A percentile compares a stretch with the other conserved stretches of the same genome.
These are phyloP conservation scores for Gadopsis marmoratus DNA, from an alignment of 2,797 vertebrate species.

Conservation along the genomic window DNA sequence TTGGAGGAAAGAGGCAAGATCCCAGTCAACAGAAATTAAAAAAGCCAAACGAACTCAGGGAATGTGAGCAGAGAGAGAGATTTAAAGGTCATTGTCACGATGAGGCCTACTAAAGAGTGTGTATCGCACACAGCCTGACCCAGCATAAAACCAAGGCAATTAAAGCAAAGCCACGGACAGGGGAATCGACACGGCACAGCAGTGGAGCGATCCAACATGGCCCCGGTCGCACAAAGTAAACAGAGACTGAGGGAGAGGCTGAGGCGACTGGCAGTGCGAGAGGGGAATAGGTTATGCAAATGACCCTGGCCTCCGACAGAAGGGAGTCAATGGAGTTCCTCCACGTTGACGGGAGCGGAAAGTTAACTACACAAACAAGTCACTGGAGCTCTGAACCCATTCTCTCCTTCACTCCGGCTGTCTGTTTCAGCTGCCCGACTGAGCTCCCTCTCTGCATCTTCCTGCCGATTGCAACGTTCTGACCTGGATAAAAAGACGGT, in stretches of 20 bases:
- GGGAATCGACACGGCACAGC: slow-evolving; percentile 72
- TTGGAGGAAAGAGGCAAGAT: slow-evolving; percentile 27
- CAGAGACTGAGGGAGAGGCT: slow-evolving; percentile 66
- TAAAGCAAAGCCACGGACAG: slow-evolving; percentile 72
- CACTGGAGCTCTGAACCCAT: slow-evolving; percentile 58
- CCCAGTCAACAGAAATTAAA: slow-evolving; percentile 43
- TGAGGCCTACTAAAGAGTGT: slow-evolving; percentile 71
- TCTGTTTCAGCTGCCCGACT: slow-evolving; percentile 53
- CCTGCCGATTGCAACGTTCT: slow-evolving; percentile 40
- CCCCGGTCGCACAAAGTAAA: slow-evolving; percentile 72
- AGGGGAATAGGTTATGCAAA: slow-evolving; percentile 81
- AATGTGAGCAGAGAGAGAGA: slow-evolving; percentile 16
- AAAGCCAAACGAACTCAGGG: slow-evolving; percentile 36
- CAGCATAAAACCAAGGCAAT: slow-evolving; percentile 81
- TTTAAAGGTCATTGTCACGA: slow-evolving; percentile 81
- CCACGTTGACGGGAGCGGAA: slow-evolving; percentile 75
- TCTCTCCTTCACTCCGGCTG: slow-evolving; percentile 32
- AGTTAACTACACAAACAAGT: slow-evolving; percentile 80
- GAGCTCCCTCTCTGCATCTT: slow-evolving; percentile 36
- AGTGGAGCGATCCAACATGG: slow-evolving; percentile 74
- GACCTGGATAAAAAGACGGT: slow-evolving; percentile 49
- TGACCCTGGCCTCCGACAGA: slow-evolving; percentile 73
- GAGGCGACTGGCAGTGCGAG: slow-evolving; percentile 66
- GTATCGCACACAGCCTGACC: slow-evolving; percentile 72
- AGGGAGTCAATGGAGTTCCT: slow-evolving; percentile 79